Evolutionary conservation across 2,797 vertebrate species (phyloP).

Genomic region (Momotus momota): DNA sequence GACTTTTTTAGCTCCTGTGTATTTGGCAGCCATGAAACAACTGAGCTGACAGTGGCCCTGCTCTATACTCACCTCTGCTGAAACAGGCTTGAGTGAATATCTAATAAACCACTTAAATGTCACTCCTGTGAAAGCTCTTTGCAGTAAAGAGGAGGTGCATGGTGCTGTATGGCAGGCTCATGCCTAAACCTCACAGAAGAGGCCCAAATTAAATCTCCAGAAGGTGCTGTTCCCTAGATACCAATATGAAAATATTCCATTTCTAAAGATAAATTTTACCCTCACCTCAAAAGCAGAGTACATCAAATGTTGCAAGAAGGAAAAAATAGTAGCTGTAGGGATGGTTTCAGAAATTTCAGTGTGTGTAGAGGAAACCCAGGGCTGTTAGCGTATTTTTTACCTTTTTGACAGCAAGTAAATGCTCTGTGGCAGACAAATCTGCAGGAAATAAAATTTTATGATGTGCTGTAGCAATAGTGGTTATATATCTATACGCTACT

Average conservation of each 20-base stretch:
- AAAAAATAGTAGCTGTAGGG: conserved; percentile 54
- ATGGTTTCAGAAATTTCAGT: conserved; percentile 50
- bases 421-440: conserved; percentile 75
- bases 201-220: conserved; percentile 38
- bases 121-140: background rate
- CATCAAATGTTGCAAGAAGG: conserved; percentile 39
- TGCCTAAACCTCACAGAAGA: background rate
- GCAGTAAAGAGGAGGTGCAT: background rate
- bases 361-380: conserved; percentile 28
- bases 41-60: background rate
- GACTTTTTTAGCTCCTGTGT: background rate
- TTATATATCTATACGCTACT: conserved; percentile 57
- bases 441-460: conserved; percentile 73
- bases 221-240: conserved; percentile 44
- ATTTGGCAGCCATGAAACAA: background rate
- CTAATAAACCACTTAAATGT: background rate
- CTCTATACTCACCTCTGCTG: background rate
- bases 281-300: conserved; percentile 30
- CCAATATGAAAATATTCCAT: conserved; percentile 57
- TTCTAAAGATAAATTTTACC: conserved; percentile 51
- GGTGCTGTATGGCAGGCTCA: background rate
- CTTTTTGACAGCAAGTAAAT: conserved; percentile 72
- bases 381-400: conserved; percentile 63
- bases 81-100: background rate
- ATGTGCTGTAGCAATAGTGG: conserved; percentile 32